These are phyloP conservation scores for Gymnorhina tibicen DNA, from an alignment of 2,113 vertebrate species.

Conservation along the genomic window DNA sequence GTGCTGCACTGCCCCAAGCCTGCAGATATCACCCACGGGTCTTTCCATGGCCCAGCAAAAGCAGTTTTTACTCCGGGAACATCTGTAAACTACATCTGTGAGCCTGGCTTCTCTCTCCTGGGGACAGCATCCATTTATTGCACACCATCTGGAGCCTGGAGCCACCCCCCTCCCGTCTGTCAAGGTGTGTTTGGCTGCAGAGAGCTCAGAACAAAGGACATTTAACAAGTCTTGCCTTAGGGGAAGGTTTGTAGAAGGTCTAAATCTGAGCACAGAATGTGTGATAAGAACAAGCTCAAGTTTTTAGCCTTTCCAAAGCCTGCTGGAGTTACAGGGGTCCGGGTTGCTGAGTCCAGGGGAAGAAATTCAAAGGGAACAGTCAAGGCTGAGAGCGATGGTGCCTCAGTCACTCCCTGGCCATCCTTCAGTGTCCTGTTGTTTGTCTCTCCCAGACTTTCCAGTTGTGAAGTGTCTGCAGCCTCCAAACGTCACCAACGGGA, in stretches of 20 bases:
- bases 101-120: conserved; percentile 21
- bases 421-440: not conserved
- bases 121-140: conserved; percentile 25
- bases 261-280: not conserved
- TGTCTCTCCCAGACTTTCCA: not conserved
- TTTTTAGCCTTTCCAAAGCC: not conserved
- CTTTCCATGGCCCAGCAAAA: not conserved
- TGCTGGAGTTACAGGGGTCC: not conserved
- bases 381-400: not conserved
- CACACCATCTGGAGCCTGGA: conserved; percentile 41
- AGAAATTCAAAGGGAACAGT: not conserved
- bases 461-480: conserved; percentile 37
- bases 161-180: not conserved
- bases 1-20: conserved; percentile 10
- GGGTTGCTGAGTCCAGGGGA: not conserved
- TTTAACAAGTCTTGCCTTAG: not conserved
- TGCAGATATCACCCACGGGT: not conserved
- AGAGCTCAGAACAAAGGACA: not conserved
- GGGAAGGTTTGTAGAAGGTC: not conserved
- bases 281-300: not conserved
- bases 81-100: conserved; percentile 29
- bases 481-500: conserved; percentile 17
- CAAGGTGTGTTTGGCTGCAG: conserved; percentile 32
- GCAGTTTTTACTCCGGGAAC: not conserved
- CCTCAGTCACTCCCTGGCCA: not conserved